Base-by-base conservation (phyloP, 1,140 invertebrate species). In the Scaptodrosophila lebanonensis region DNA sequence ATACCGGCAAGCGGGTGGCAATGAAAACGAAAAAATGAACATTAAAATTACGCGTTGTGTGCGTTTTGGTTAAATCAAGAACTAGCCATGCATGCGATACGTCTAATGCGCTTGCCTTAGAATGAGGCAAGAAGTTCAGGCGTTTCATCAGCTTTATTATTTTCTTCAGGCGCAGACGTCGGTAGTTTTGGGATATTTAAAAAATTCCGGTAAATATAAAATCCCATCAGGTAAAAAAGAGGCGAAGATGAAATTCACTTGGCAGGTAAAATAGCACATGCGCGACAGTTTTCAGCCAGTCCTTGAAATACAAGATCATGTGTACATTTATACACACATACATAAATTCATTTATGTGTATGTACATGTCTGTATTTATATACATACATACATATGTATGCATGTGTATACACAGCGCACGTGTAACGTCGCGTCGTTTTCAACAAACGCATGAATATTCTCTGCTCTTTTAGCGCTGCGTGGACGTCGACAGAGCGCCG, bases 171-270 rank as follows among this genome's bases (percentile, higher is more conserved):
- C 42, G 20, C 64, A 64, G 16, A 45, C 40, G 25, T 30, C 15
- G 12, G 9, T 13, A 5, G 15, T 36, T 44, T 57, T 43, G 43
- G 48, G 62, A 66, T 52, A 54, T 47, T 73, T n/a, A 32, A 47
- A 44, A 43, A 22, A 47, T 63, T 45, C 44, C 12, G 16, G 48
- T 57, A 38, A 45, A 72, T 13, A 33, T 53, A 49, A 73, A 63
- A 73, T 54, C 51, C 3, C 20, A 18, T 7, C 64, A 66, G 70
- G 70, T 69, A 73, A 60, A 65, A 13, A 30, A 1, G 1, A 42
- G 22, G n/a, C n/a, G 27, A 33, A 1, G n/a, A 15, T n/a, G 1
- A 2, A 51, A 13, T 8, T 7, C 1, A 12, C 47, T 32, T 17
- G 8, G 22, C 11, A 25, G 29, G 27, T 27, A 54, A 15, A 18